These are phyloP conservation scores for Ophioninae sp. DNA, from an alignment of 2,888 invertebrate genomes.

Conservation along the genomic window DNA sequence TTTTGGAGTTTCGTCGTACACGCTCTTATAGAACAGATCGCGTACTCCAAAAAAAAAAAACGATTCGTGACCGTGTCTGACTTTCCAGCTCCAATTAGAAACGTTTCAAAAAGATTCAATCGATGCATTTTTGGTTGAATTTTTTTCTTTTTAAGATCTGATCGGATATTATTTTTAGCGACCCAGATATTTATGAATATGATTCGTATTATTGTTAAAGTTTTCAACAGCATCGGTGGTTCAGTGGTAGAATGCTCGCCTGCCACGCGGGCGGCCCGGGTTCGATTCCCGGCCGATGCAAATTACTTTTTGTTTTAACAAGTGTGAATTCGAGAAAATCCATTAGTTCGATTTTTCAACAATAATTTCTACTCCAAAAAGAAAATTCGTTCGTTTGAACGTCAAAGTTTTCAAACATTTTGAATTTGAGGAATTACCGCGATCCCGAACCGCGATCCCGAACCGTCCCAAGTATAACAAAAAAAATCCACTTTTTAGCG, in stretches of 20 bases:
- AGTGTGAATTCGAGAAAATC: neutral
- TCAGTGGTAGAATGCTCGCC: slow-evolving; percentile 81
- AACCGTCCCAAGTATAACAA: neutral
- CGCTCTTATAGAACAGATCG: no score
- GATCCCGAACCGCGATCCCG: neutral
- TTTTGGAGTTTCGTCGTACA: no score
- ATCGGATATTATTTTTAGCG: slow-evolving; percentile 1
- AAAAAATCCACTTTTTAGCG: neutral
- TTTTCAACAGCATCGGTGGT: slow-evolving; percentile 76
- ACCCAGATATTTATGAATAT: slow-evolving; percentile 22
- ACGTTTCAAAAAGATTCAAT: no score
- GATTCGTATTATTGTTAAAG: neutral
- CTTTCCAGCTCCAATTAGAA: no score
- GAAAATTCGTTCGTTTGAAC: neutral
- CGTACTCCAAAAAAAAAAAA: no score
- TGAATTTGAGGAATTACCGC: neutral
- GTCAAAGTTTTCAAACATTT: neutral
- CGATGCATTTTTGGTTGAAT: no score
- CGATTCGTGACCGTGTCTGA: no score
- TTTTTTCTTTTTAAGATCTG: no score
- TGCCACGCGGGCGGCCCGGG: slow-evolving; percentile 79
- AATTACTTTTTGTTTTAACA: slow-evolving; percentile 54
- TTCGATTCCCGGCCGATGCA: slow-evolving; percentile 78
- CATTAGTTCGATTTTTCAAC: neutral
- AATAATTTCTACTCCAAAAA: neutral